A percentile compares a stretch with the other conserved stretches of the same genome.
These are phyloP conservation scores for Strigamia maritima DNA, from an alignment of 2,888 invertebrate genomes.

Conservation along the genomic window DNA sequence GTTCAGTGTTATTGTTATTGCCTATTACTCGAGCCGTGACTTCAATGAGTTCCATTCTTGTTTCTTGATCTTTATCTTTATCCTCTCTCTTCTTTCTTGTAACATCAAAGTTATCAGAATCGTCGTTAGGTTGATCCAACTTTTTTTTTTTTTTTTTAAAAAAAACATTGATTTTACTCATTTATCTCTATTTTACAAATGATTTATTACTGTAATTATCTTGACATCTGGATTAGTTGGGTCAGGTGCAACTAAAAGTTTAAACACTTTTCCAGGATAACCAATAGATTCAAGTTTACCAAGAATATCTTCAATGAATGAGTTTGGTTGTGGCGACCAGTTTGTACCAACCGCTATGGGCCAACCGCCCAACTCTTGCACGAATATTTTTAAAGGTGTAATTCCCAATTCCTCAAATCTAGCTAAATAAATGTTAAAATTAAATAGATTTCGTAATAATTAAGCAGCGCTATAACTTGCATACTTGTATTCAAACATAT, in stretches of 20 bases:
- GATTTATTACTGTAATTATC: background rate
- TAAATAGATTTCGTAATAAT: background rate
- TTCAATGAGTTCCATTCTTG: background rate
- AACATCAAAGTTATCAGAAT: background rate
- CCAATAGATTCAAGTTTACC: background rate
- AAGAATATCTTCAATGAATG: background rate
- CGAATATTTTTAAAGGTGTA: background rate
- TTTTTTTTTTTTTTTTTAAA: background rate
- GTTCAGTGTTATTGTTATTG: slow-evolving; percentile 13
- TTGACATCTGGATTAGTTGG: background rate
- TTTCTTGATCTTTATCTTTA: background rate
- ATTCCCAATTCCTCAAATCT: background rate
- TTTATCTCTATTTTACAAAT: background rate
- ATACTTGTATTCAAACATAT: slow-evolving; percentile 3
- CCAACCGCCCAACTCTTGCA: slow-evolving; percentile 1
- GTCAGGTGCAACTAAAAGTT: background rate
- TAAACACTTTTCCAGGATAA: background rate
- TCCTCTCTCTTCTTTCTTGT: background rate
- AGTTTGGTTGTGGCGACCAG: background rate
- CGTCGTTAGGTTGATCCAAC: background rate
- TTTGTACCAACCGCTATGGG: background rate
- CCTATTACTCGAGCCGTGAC: background rate
- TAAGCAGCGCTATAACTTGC: background rate
- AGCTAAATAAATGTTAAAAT: background rate
- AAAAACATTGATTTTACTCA: background rate